A percentile compares a stretch with the other conserved stretches of the same genome.
Conservation (phyloP, 2,888 invertebrate species). For the Helobdella robusta region DNA sequence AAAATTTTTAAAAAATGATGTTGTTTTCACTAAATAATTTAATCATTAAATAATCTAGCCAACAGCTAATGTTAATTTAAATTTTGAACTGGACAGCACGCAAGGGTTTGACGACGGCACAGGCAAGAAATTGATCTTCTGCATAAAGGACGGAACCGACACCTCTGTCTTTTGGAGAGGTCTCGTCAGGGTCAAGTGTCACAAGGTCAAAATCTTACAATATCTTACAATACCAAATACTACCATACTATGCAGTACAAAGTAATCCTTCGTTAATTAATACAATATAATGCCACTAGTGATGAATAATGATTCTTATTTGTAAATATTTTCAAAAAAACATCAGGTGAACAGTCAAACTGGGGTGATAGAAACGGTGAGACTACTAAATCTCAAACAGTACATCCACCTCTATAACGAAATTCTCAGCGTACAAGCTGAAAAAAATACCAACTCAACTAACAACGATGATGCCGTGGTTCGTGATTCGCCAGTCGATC, state of each 20-base stretch:
- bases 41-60: too few species aligned
- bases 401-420: constrained; percentile 57
- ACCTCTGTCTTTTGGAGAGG: constrained; percentile 62
- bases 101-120: constrained; percentile 57
- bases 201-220: too few species aligned
- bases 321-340: too few species aligned
- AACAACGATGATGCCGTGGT: background rate
- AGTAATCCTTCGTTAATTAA: too few species aligned
- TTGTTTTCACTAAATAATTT: too few species aligned
- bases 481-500: constrained; percentile 6
- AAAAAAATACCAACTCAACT: too few species aligned
- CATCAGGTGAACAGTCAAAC: constrained; percentile 52
- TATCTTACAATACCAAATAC: too few species aligned
- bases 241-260: too few species aligned
- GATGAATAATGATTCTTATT: too few species aligned
- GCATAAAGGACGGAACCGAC: constrained; percentile 54
- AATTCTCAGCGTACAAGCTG: constrained; percentile 37
- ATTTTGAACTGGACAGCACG: constrained; percentile 51
- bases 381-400: constrained; percentile 58
- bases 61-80: too few species aligned
- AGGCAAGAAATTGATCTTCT: constrained; percentile 52
- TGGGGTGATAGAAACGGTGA: constrained; percentile 55
- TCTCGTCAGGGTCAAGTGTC: constrained; percentile 56
- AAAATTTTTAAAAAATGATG: too few species aligned
- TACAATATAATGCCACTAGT: too few species aligned